These are phyloP conservation scores for Dolomedes plantarius DNA, from an alignment of 2,888 invertebrate genomes.

Conservation along the genomic window DNA sequence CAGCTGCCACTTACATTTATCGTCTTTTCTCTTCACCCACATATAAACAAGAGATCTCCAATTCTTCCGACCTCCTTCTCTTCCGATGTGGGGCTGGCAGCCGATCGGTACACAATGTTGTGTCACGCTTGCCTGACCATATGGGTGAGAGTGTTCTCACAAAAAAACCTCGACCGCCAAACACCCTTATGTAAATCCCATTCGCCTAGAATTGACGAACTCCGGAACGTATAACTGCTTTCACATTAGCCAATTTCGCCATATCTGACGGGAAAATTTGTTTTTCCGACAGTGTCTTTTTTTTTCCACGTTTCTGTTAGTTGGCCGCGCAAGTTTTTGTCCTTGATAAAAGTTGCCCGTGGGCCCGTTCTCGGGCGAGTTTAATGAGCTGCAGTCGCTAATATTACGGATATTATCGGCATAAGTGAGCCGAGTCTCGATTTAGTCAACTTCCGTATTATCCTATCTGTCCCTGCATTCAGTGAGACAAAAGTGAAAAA, in stretches of 20 bases:
- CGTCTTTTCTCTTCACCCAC: background rate
- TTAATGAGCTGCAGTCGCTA: background rate
- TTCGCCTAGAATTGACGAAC: background rate
- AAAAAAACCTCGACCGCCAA: conserved; percentile 60
- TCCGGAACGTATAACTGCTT: background rate
- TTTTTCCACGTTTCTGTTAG: too few relatives aligned
- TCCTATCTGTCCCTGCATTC: background rate
- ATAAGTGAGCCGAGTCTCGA: background rate
- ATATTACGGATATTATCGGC: background rate
- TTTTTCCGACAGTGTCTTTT: too few relatives aligned
- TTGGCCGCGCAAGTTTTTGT: background rate
- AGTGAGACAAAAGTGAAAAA: too few relatives aligned
- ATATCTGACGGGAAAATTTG: background rate
- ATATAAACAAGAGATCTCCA: background rate
- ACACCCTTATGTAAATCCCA: conserved; percentile 62
- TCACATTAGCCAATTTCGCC: background rate
- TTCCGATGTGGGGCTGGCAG: conserved; percentile 14
- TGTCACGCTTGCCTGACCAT: conserved; percentile 58
- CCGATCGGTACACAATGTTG: background rate
- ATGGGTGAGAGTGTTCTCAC: conserved; percentile 69
- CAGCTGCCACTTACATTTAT: too few relatives aligned
- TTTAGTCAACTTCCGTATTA: background rate
- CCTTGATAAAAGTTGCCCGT: background rate
- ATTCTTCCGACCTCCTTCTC: background rate
- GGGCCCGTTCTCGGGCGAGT: background rate